Evolutionary conservation across 2,797 vertebrate genomes (phyloP), one percentile per base, ranked within the genome.

Genomic region (Cheirogaleus major): DNA sequence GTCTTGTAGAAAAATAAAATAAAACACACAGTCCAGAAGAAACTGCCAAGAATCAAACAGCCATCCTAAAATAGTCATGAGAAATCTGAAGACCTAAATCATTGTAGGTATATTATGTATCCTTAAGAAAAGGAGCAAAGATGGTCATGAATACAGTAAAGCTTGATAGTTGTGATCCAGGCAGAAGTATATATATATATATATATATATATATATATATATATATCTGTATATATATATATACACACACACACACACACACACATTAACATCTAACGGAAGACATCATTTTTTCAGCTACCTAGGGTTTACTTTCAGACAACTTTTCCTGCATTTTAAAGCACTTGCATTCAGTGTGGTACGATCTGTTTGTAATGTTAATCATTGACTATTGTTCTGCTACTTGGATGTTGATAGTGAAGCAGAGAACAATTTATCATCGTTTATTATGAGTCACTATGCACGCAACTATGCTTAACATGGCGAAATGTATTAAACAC

Each of bases 391-490:
- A 99, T 99, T 99, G 99, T 99, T 99, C 99, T 99, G 99, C 99
- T 99, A 99, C 99, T 99, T 99, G 99, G 99, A 99, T 99, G 99
- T 99, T 99, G 99, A 99, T 99, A 99, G 99, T 99, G 99, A 99
- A 99, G 99, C 99, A 99, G 99, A 99, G 99, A 99, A 99, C 99
- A 99, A 99, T 99, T 99, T 99, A 99, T 99, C 99, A 99, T 99
- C 98, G 98, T 99, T 99, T 99, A 99, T 99, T 99, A 99, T 99
- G 99, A 99, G 99, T 99, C 99, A 99, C 99, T 99, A 99, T 99
- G 99, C 99, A 99, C 99, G 99, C 99, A 99, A 99, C 99, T 99
- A 99, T 99, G 99, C 99, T 99, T 99, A 99, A 99, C 99, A 99
- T 99, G 99, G 99, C 99, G 99, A 99, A 99, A 99, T 99, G 99